These are phyloP conservation scores for Anthopleura sola DNA, from an alignment of 64 coral and sea anemone species.

Conservation along the genomic window DNA sequence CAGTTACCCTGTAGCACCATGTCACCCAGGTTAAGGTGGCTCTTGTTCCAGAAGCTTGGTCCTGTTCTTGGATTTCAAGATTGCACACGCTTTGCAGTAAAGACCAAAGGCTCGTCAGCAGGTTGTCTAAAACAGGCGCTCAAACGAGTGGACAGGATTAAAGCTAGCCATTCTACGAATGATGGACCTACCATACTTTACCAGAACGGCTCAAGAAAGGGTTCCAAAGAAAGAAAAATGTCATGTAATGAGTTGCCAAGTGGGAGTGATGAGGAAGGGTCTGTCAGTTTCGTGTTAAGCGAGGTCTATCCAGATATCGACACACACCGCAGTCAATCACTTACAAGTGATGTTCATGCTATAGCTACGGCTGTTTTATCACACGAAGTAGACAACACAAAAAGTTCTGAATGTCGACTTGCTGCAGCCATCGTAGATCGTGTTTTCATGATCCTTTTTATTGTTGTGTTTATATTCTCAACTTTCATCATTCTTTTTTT, in stretches of 20 bases:
- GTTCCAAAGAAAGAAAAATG: neutral
- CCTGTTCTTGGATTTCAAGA: slow-evolving; percentile 46
- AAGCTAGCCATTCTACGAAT: neutral
- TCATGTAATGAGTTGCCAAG: neutral
- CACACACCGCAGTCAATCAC: neutral
- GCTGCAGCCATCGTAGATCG: slow-evolving; percentile 81
- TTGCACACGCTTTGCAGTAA: neutral
- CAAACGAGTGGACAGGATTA: too few relatives aligned
- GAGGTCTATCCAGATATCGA: neutral
- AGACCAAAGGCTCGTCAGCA: neutral
- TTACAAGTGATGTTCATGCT: slow-evolving; percentile 30
- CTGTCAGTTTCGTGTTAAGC: neutral
- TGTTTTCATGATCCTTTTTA: slow-evolving; percentile 73
- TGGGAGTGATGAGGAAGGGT: neutral
- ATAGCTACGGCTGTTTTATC: slow-evolving; percentile 43
- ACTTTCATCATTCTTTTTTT: slow-evolving; percentile 56
- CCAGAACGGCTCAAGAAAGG: neutral
- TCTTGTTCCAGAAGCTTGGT: slow-evolving; percentile 62
- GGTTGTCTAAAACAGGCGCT: neutral
- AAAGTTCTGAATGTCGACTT: slow-evolving; percentile 37
- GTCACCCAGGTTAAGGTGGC: slow-evolving; percentile 27
- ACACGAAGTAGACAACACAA: slow-evolving; percentile 34
- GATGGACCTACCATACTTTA: neutral
- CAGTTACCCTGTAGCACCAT: slow-evolving; percentile 21
- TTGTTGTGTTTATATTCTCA: slow-evolving; percentile 55